Conservation (phyloP, 2,888 invertebrate species). For the Agrochola circellaris region DNA sequence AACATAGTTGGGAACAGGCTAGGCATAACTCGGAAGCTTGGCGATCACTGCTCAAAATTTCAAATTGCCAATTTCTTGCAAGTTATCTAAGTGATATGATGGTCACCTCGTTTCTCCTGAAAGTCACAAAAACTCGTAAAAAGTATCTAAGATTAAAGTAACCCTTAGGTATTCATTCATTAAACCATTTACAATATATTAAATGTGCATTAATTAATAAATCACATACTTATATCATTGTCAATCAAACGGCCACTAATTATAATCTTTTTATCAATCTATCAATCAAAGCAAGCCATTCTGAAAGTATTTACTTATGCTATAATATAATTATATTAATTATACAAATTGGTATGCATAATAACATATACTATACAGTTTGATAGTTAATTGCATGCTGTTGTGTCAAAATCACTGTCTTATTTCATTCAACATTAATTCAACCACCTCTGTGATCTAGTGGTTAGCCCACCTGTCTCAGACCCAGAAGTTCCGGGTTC, state of each 20-base stretch:
- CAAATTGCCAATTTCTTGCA: too few species aligned
- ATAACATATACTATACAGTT: background rate
- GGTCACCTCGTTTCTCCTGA: background rate
- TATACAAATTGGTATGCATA: slow-evolving; percentile 6
- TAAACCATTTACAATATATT: slow-evolving; percentile 17
- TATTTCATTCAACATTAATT: background rate
- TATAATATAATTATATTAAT: slow-evolving; percentile 49
- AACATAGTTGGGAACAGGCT: too few species aligned
- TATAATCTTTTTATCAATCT: slow-evolving; percentile 51
- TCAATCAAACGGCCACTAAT: slow-evolving; percentile 58
- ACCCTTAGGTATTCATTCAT: background rate
- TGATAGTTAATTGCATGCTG: slow-evolving; percentile 18
- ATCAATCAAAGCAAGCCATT: slow-evolving; percentile 38
- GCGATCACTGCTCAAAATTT: too few species aligned
- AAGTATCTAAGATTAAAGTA: background rate
- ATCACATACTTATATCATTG: slow-evolving; percentile 41
- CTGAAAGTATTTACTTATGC: slow-evolving; percentile 25
- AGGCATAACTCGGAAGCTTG: too few species aligned
- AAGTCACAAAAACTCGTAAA: too few species aligned
- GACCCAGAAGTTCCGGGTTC: too few species aligned
- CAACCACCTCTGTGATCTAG: too few species aligned
- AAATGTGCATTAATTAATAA: slow-evolving; percentile 18
- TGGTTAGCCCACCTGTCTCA: too few species aligned
- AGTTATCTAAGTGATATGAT: background rate
- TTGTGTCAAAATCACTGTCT: slow-evolving; percentile 24